Base-by-base conservation (phyloP, 1,140 invertebrate species). In the Brachionus sp. region DNA sequence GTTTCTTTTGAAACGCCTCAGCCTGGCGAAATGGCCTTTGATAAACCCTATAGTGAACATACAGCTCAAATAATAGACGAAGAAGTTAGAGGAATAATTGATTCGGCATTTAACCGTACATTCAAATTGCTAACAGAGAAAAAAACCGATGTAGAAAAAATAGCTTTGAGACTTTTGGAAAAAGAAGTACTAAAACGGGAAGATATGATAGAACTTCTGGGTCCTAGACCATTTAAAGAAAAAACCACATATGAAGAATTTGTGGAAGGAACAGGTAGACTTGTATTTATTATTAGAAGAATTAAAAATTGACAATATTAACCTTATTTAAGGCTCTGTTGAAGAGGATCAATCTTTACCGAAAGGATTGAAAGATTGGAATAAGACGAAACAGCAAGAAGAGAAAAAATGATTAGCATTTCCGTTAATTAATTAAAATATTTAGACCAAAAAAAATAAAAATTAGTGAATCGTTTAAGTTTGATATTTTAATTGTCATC, bases 181-280 rank as follows among this genome's bases (percentile, higher is more conserved):
- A 94, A 97, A 87, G 98, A 99, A 90, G 94, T 98, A 82, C 90
- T 99, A 29, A 95, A 93, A 86, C 92, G 98, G 84, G 95, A 98
- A 37, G 97, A 99, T 86, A 98, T 99, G 95, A 95, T 99, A 84
- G 96, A 98, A 89, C 88, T 99, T 5, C 90, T 99, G 3, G 98
- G 98, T 5, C 90, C 92, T 57, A 90, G 98, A 85, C 98, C 98
- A 0, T 99, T 99, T 92, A 93, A 93, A 33, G 98, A 99, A 90
- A 99, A 98, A 90, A 97, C 96, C 13, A 98, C 97, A 5, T 99
- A 99, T 87, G 98, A 99, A 90, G 94, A 99, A 87, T 99, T 99
- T 90, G 97, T 99, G 0, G 96, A 96, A 90, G 97, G 97, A 0
- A 99, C 98, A 12, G 97, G 97, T 89, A 85, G 73, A 57, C 33